Percentiles rank a stretch among this genome's conserved stretches.
These are phyloP conservation scores for Musca domestica DNA, from an alignment of 1,140 invertebrate species.

Conservation along the genomic window DNA sequence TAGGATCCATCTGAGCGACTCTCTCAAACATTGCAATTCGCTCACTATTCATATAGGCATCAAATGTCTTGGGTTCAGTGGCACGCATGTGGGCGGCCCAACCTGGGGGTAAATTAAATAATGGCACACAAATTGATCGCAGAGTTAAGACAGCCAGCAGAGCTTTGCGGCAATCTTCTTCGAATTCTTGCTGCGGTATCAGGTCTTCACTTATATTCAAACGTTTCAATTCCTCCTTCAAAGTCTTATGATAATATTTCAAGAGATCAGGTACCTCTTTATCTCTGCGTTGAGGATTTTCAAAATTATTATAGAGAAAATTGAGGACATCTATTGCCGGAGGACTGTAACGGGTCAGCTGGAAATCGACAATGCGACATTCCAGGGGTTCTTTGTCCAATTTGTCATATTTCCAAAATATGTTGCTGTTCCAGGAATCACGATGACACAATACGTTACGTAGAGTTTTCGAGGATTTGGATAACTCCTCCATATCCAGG, in stretches of 20 bases:
- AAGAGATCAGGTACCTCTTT: conserved; percentile 27
- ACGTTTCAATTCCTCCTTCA: conserved; percentile 27
- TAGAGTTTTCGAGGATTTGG: conserved; percentile 32
- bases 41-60: conserved; percentile 42
- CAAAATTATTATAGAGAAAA: conserved; percentile 34
- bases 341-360: conserved; percentile 58
- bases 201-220: conserved; percentile 17
- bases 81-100: conserved; percentile 33
- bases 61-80: conserved; percentile 40
- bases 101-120: conserved; percentile 34
- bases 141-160: conserved; percentile 32
- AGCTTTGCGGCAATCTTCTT: conserved; percentile 31
- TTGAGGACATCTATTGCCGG: conserved; percentile 59
- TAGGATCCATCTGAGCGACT: conserved; percentile 39
- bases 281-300: neutral
- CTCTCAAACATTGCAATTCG: conserved; percentile 37
- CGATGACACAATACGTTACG: conserved; percentile 62
- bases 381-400: conserved; percentile 31
- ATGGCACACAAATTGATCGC: conserved; percentile 38
- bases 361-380: conserved; percentile 63
- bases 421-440: conserved; percentile 64
- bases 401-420: conserved; percentile 59
- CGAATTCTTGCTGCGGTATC: conserved; percentile 29
- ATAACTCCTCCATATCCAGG: conserved; percentile 34
- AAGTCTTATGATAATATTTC: conserved; percentile 31